phyloP scores from a whole-genome alignment of 2,888 invertebrate genomes.

The Ctena decussata region DNA sequence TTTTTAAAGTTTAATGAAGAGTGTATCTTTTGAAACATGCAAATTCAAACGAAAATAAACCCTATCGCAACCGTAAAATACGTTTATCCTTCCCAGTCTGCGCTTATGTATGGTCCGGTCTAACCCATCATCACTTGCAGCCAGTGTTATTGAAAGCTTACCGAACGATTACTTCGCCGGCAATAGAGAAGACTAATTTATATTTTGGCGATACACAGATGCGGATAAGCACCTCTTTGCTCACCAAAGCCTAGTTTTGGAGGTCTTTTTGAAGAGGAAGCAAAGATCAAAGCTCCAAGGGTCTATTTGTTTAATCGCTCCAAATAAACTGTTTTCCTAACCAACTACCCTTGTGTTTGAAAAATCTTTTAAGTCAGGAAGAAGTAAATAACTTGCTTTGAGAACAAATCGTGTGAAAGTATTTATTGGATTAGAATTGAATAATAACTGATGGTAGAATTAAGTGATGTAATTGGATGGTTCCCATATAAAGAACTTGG shows the following conservation, averaged over 20 bases:
- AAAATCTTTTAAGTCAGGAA: not conserved
- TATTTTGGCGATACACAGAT: too few species aligned
- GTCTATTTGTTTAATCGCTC: not conserved
- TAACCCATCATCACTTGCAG: too few species aligned
- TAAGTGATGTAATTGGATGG: not conserved
- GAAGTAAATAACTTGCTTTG: not conserved
- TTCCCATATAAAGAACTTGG: not conserved
- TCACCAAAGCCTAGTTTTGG: too few species aligned
- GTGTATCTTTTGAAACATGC: too few species aligned
- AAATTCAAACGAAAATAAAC: too few species aligned
- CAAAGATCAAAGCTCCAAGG: not conserved
- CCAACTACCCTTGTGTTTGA: not conserved
- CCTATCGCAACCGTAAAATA: too few species aligned
- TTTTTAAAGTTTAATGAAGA: too few species aligned
- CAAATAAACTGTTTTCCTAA: slow-evolving; percentile 2
- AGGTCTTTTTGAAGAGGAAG: not conserved
- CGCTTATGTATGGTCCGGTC: too few species aligned
- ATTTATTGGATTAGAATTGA: not conserved
- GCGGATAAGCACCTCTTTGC: too few species aligned
- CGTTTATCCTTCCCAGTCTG: too few species aligned
- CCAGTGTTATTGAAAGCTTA: too few species aligned
- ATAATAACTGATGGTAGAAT: not conserved
- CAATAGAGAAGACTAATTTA: not conserved
- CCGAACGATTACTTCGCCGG: too few species aligned
- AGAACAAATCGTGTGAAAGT: slow-evolving; percentile 4